Percentiles rank a stretch among this genome's conserved stretches.
These are phyloP conservation scores for Platygyra sinensis DNA, from an alignment of 64 coral and sea anemone genomes.

Conservation along the genomic window DNA sequence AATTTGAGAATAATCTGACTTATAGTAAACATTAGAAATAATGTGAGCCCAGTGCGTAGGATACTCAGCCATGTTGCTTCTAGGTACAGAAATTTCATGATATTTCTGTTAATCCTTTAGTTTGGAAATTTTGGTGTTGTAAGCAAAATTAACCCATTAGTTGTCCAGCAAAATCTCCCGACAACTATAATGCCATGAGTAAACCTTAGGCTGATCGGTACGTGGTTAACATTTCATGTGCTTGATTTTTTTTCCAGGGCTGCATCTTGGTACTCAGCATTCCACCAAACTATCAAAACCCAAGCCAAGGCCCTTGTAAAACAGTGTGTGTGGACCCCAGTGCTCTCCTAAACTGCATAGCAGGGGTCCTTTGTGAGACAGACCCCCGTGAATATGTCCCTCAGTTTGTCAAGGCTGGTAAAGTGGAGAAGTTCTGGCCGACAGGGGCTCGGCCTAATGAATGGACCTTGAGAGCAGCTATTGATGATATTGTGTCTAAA, in stretches of 20 bases:
- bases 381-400: conserved; percentile 89
- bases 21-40: no score
- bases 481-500: conserved; percentile 93
- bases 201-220: no score
- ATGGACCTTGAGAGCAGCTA: conserved; percentile 91
- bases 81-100: no score
- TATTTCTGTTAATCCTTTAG: no score
- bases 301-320: conserved; percentile 36
- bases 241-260: conserved; percentile 44
- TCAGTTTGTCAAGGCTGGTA: conserved; percentile 79
- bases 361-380: conserved; percentile 76
- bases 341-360: conserved; percentile 73
- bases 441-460: conserved; percentile 91
- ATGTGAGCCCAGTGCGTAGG: no score
- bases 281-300: conserved; percentile 38
- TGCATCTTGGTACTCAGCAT: conserved; percentile 75
- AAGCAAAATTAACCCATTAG: no score
- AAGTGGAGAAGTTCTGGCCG: conserved; percentile 88
- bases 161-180: no score
- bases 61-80: no score
- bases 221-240: no score
- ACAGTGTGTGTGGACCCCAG: conserved; percentile 74
- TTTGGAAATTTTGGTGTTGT: no score
- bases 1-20: no score
- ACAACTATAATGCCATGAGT: no score